phyloP scores from a whole-genome alignment of 2,888 invertebrate genomes.

The Ganaspis brasiliensis region DNA sequence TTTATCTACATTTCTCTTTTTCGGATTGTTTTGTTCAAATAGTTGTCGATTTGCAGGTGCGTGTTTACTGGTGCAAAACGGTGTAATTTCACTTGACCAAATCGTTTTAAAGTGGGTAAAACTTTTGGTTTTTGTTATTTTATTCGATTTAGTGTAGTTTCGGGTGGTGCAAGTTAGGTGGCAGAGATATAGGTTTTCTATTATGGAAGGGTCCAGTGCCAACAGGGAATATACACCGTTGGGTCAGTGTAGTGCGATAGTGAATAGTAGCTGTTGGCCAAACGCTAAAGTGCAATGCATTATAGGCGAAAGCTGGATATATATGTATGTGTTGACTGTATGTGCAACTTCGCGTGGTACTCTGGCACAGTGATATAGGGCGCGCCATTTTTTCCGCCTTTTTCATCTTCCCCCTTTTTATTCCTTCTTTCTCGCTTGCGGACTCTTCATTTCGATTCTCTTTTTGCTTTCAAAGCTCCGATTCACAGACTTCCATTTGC shows the following conservation, averaged over 20 bases:
- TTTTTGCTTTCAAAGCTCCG: slow-evolving; percentile 27
- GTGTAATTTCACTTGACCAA: slow-evolving; percentile 14
- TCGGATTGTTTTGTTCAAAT: not conserved
- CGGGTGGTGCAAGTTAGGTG: not conserved
- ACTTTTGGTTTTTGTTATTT: slow-evolving; percentile 8
- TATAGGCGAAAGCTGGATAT: not conserved
- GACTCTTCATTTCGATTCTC: slow-evolving; percentile 41
- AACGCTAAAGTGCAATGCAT: slow-evolving; percentile 41
- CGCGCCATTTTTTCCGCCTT: slow-evolving; percentile 35
- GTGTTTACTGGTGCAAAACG: slow-evolving; percentile 19
- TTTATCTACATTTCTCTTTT: slow-evolving; percentile 6
- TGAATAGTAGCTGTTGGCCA: slow-evolving; percentile 40
- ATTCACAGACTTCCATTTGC: slow-evolving; percentile 59
- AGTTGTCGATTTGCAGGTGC: slow-evolving; percentile 4
- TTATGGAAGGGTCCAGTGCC: slow-evolving; percentile 16
- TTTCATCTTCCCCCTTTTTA: slow-evolving; percentile 21
- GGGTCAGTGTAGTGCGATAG: slow-evolving; percentile 3
- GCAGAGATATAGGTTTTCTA: slow-evolving; percentile 9
- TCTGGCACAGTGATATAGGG: slow-evolving; percentile 41
- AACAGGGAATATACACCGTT: slow-evolving; percentile 10
- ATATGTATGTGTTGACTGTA: not conserved
- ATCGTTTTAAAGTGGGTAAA: slow-evolving; percentile 11
- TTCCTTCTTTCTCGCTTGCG: slow-evolving; percentile 15
- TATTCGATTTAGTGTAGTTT: not conserved
- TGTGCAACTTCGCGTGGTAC: slow-evolving; percentile 35